Evolutionary conservation across 2,113 vertebrate species (phyloP), one percentile per base, ranked within the genome.

Genomic region (Indicator maculatus): DNA sequence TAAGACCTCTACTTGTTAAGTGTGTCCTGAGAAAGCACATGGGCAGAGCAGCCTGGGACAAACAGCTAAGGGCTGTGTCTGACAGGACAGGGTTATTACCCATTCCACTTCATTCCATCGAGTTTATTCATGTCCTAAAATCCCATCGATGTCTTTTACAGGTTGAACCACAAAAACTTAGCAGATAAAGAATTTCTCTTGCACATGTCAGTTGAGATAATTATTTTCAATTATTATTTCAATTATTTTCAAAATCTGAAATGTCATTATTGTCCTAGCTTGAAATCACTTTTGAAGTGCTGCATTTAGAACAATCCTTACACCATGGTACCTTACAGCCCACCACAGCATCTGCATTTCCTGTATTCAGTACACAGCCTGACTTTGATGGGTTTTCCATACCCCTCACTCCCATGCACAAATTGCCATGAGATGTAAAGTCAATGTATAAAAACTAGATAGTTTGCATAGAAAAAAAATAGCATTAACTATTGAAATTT

Each of bases 271-370:
- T 8, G 8, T 80, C 66, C 73, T 24, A 14, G 31, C 44, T 86
- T 88, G 52, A 86, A 93, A 73, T 63, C 91, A 59, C 39, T 90
- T 67, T 5, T n/a, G 53, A 27, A 27, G 17, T 16, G 55, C 30
- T 91, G 63, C 38, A 59, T 81, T 95, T 83, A 85, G 80, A 90
- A 89, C 27, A 88, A 82, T 82, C 67, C 26, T 11, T 80, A 83
- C 55, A 36, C 47, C 80, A 5, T 5, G 58, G 16, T 17, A 36
- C 30, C 71, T 41, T 73, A 18, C 47, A 85, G 55, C 41, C 73
- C 61, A 41, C 64, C 67, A 28, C 8, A 80, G 14, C 50, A 72
- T 45, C 74, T 80, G 23, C 19, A 31, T 83, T 92, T 90, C 52
- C 73, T 90, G 82, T 59, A 44, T 52, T 61, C 67, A 50, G 41